Base-by-base conservation (phyloP, 2,113 vertebrate species). In the Chaetorhynchus papuensis region DNA sequence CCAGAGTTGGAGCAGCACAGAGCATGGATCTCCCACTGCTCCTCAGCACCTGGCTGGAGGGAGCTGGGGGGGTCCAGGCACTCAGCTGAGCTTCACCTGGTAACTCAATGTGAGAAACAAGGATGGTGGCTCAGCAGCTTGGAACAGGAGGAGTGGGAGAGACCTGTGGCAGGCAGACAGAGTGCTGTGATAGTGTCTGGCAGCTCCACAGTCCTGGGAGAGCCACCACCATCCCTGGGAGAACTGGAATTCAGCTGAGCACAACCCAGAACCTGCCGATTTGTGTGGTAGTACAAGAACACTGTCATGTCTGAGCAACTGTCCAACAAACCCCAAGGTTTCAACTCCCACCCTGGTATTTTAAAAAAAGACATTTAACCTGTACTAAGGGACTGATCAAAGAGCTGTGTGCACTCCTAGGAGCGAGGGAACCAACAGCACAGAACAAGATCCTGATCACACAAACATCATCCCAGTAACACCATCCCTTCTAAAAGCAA, bases 21-120 rank as follows among this genome's bases (percentile, higher is more conserved):
- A 68, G 63, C 39, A 53, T 24, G 50, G 50, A 74, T 24, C 1
- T 1, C 12, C 27, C 14, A 3, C 10, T n/a, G 44, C 64, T 45
- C 6, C 66, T 33, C 39, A 64, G 37, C 59, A 26, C 15, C 37
- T 9, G 26, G 15, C 19, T 1, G 21, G 30, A 15, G 54, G 45
- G 52, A 78, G 35, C 47, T 26, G 14, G 30, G n/a, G 41, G 18
- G 22, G 10, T 13, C 6, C 1, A 47, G 54, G 39, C 47, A 37
- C 60, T 10, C 15, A 33, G 54, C 39, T n/a, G 59, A 77, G 69
- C 42, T 66, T 41, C 71, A 64, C 21, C 4, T 1, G 9, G 7
- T 3, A 19, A 44, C 22, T 2, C 17, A 11, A 1, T 0, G 1
- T 0, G 31, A 90, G 61, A 52, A 72, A 44, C 21, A 27, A 33